Base-by-base conservation (phyloP, 2,888 invertebrate species). In the Lasioglossum vierecki region DNA sequence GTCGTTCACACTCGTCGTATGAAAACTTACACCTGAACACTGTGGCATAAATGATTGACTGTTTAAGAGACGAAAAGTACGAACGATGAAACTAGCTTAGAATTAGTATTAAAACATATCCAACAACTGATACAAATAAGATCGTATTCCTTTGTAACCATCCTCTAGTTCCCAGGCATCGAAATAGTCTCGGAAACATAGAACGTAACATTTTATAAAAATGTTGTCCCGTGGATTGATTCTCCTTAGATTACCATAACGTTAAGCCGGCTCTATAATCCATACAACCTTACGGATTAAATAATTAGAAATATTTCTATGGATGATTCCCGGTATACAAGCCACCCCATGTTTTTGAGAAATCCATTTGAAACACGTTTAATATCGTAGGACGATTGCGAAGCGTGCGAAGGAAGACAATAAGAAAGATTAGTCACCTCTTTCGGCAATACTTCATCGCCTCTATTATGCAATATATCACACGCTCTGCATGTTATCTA, bases 401-500 rank as follows among this genome's bases (percentile, higher is more conserved):
- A 90, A 76, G 73, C 80, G 18, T 76, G 76, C 57, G 86, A 79
- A 86, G 90, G 90, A 90, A 91, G 91, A 91, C 88, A 30, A 82
- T 76, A 81, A 85, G 82, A 83, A 76, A 86, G 73, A 85, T 88
- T 92, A 92, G 93, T 94, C 93, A 93, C 91, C 93, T 93, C 78
- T 92, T 90, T 73, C 92, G 89, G 87, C 90, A 91, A 89, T 90
- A 92, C 81, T 93, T 93, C 91, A 94, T 93, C 73, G 94, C 92
- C 86, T 94, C 94, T 81, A 95, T 89, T 79, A 95, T 94, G 90
- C 95, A 95, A 87, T 95, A 95, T 89, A 95, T 92, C 82, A 95
- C 93, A 84, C 93, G 93, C 94, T 95, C 94, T 94, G 95, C 95
- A 94, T 95, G 95, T 95, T 95, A 97, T 96, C 96, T 97, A 92